phyloP scores from a whole-genome alignment of 2,113 vertebrate genomes.

The Sminthopsis crassicaudata region DNA sequence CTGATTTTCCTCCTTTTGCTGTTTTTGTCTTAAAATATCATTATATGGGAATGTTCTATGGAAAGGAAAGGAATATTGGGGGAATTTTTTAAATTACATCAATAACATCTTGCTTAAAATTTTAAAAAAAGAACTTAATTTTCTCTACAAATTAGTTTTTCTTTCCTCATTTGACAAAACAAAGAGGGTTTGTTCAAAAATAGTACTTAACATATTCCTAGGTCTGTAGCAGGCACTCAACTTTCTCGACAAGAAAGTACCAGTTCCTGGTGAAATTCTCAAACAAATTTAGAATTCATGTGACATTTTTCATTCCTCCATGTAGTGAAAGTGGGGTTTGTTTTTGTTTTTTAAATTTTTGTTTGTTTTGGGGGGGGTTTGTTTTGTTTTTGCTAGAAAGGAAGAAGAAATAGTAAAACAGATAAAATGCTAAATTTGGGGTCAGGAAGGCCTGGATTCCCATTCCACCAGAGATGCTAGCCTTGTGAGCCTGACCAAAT shows the following conservation, averaged over 20 bases:
- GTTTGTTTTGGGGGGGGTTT: not conserved
- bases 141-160: not conserved
- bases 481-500: not conserved
- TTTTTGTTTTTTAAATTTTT: too few relatives aligned
- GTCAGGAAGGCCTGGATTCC: not conserved
- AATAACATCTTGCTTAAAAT: not conserved
- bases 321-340: not conserved
- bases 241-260: not conserved
- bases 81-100: not conserved
- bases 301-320: not conserved
- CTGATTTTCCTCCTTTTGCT: not conserved
- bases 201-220: not conserved
- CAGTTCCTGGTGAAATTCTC: not conserved
- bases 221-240: not conserved
- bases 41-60: not conserved
- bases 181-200: not conserved
- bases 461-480: not conserved
- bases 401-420: not conserved
- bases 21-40: not conserved
- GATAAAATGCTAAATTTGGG: not conserved
- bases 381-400: not conserved
- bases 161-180: not conserved
- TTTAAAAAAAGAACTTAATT: not conserved
- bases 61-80: not conserved
- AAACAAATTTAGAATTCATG: not conserved